Conservation (phyloP, 1,140 invertebrate genomes). For the Hylaeus anthracinus region DNA sequence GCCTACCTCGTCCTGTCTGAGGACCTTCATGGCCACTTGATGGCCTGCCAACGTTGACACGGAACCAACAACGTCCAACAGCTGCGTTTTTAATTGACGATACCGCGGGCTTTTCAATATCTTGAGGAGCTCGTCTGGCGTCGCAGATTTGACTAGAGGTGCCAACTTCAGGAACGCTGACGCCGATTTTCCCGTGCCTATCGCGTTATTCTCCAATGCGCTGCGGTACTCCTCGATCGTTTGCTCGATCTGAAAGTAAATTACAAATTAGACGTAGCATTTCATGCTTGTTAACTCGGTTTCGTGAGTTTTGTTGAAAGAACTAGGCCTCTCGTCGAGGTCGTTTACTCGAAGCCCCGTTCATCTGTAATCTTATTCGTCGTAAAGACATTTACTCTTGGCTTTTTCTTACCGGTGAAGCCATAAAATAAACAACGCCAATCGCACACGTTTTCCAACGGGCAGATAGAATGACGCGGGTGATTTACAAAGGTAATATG, state of each 20-base stretch:
- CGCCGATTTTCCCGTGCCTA: constrained; percentile 85
- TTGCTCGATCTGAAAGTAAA: constrained; percentile 78
- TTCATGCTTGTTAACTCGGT: too few species aligned
- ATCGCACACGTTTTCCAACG: too few species aligned
- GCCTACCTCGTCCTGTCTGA: constrained; percentile 83
- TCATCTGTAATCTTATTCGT: too few species aligned
- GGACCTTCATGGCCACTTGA: constrained; percentile 84
- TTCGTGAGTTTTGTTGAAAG: not conserved
- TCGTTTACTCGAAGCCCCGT: too few species aligned
- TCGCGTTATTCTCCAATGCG: constrained; percentile 79
- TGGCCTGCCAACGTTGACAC: constrained; percentile 85
- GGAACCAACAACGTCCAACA: constrained; percentile 87
- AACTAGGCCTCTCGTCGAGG: too few species aligned
- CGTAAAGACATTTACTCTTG: too few species aligned
- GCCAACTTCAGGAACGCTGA: constrained; percentile 84
- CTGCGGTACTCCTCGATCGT: constrained; percentile 82
- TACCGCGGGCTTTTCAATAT: constrained; percentile 81
- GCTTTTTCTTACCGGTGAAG: too few species aligned
- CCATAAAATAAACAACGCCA: too few species aligned
- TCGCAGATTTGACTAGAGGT: constrained; percentile 82
- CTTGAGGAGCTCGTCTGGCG: constrained; percentile 83
- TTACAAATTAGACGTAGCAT: too few species aligned
- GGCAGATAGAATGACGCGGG: too few species aligned
- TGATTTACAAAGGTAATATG: too few species aligned
- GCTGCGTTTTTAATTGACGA: constrained; percentile 81